Percentiles rank a stretch among this genome's conserved stretches.
Evolutionary conservation across 2,113 vertebrate species (phyloP).

Genomic region (Syngnathoides biaculeatus): DNA sequence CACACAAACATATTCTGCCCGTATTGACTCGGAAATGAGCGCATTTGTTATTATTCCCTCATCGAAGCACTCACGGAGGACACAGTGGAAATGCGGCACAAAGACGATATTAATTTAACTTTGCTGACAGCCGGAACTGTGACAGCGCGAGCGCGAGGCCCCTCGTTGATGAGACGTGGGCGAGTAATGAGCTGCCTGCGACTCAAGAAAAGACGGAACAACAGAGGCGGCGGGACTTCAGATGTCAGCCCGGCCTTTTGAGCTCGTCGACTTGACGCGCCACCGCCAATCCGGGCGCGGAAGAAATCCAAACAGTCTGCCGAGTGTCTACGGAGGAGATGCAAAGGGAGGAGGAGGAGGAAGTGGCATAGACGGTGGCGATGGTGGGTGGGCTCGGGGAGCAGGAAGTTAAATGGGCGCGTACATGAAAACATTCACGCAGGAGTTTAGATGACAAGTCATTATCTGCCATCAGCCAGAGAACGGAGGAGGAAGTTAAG

Average conservation of each 20-base stretch:
- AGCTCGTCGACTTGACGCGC: slow-evolving; percentile 46
- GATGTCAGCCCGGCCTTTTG: slow-evolving; percentile 34
- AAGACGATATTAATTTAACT: slow-evolving; percentile 27
- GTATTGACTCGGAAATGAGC: slow-evolving; percentile 10
- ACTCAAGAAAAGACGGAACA: slow-evolving; percentile 30
- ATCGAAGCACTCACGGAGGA: slow-evolving; percentile 11
- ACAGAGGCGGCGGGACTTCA: slow-evolving; percentile 28
- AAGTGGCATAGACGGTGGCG: slow-evolving; percentile 22
- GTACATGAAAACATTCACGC: slow-evolving; percentile 10
- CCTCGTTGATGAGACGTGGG: slow-evolving; percentile 36
- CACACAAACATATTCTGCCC: background rate
- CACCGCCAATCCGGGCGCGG: slow-evolving; percentile 28
- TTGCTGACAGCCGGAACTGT: slow-evolving; percentile 27
- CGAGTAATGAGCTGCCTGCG: slow-evolving; percentile 41
- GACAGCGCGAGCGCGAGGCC: slow-evolving; percentile 28
- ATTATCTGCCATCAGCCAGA: slow-evolving; percentile 46
- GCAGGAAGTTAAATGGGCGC: slow-evolving; percentile 5
- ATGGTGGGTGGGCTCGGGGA: slow-evolving; percentile 17
- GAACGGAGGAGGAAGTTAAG: slow-evolving; percentile 41
- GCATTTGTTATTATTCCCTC: background rate
- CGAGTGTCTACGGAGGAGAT: slow-evolving; percentile 18
- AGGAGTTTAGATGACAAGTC: slow-evolving; percentile 47
- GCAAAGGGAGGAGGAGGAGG: slow-evolving; percentile 42
- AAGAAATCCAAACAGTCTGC: slow-evolving; percentile 40
- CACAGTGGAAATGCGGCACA: slow-evolving; percentile 25